phyloP scores from a whole-genome alignment of 2,797 vertebrate species.

The Graptemys geographica region DNA sequence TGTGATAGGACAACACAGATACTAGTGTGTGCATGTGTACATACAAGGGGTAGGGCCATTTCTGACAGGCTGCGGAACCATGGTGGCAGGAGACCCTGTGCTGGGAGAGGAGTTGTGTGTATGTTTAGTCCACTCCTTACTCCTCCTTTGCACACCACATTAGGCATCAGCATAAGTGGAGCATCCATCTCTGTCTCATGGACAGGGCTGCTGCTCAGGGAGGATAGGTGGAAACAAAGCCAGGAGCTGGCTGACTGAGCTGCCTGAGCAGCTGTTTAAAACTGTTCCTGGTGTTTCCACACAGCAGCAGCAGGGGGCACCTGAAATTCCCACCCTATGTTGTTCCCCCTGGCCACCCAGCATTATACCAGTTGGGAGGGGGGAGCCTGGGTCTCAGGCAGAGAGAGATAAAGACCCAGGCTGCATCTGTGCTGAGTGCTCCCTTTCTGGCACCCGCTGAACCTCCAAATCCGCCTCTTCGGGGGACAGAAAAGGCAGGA shows the following conservation, averaged over 20 bases:
- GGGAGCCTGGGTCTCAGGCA: not conserved
- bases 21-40: not conserved
- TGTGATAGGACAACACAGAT: not conserved
- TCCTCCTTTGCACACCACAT: not conserved
- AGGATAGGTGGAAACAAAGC: not conserved
- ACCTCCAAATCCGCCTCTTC: not conserved
- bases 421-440: not conserved
- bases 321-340: not conserved
- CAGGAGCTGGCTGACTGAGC: not conserved
- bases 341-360: not conserved
- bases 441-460: not conserved
- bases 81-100: not conserved
- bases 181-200: not conserved
- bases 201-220: fast-evolving
- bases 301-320: not conserved
- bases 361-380: not conserved
- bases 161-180: not conserved
- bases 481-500: not conserved
- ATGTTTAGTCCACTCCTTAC: fast-evolving
- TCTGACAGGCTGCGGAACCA: not conserved
- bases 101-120: not conserved
- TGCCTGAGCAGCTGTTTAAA: not conserved
- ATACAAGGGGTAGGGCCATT: fast-evolving
- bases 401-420: not conserved
- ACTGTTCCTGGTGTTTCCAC: not conserved